phyloP scores from a whole-genome alignment of 2,113 vertebrate genomes.

The Semnornis frantzii region DNA sequence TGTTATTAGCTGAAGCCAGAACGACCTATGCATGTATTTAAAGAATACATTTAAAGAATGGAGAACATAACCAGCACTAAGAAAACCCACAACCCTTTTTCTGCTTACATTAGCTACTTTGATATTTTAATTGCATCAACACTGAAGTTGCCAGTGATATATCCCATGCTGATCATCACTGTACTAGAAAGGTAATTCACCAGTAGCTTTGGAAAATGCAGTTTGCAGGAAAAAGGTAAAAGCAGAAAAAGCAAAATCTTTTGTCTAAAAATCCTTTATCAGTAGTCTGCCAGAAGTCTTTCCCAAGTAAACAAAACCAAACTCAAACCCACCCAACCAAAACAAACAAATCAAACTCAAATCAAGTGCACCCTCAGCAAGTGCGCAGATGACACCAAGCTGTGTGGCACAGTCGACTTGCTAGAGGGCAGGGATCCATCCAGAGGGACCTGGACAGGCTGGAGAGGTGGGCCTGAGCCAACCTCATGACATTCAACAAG shows the following conservation, averaged over 20 bases:
- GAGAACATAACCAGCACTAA: background rate
- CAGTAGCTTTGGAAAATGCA: background rate
- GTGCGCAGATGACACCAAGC: no score
- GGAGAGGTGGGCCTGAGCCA: no score
- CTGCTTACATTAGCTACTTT: background rate
- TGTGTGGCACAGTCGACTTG: no score
- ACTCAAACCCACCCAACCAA: no score
- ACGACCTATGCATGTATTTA: slow-evolving; percentile 57
- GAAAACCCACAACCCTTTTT: background rate
- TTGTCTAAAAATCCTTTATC: background rate
- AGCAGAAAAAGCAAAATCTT: background rate
- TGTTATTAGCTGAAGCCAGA: slow-evolving; percentile 64
- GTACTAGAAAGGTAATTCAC: background rate
- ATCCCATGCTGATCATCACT: background rate
- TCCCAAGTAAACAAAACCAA: background rate
- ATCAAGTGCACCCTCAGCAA: no score
- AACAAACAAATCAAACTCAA: no score
- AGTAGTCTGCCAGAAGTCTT: background rate
- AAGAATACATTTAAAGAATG: slow-evolving; percentile 38
- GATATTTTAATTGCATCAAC: background rate
- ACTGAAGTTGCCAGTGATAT: background rate
- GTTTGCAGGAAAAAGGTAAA: background rate
- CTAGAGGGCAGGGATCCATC: no score
- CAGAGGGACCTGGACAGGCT: no score
- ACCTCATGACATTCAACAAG: no score